Percentiles rank a stretch among this genome's conserved stretches.
Evolutionary conservation across 1,140 invertebrate species (phyloP).

Genomic region (Thereuonema tuberculata): DNA sequence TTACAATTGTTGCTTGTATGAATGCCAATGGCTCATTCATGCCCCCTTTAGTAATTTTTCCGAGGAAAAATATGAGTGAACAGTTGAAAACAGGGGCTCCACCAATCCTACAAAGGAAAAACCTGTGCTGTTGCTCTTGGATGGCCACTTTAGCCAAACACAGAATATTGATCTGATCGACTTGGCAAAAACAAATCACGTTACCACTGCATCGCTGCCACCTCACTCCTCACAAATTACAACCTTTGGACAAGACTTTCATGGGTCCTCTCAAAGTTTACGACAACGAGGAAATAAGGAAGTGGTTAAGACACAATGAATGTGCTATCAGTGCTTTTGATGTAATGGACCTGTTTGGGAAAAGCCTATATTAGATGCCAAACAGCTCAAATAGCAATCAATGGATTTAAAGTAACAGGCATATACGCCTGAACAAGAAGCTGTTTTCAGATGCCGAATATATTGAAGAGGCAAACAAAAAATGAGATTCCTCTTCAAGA

Average conservation of each 20-base stretch:
- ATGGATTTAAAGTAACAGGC: background rate
- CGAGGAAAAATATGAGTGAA: conserved; percentile 11
- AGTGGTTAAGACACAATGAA: background rate
- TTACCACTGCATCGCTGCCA: background rate
- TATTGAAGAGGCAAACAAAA: no score
- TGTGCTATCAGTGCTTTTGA: background rate
- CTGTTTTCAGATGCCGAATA: no score
- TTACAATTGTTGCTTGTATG: background rate
- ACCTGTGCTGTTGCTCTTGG: background rate
- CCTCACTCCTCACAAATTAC: background rate
- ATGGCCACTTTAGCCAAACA: background rate
- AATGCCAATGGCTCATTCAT: conserved; percentile 5
- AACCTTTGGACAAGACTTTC: background rate
- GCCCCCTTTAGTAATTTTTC: conserved; percentile 11
- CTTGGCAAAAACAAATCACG: background rate
- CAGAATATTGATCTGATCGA: background rate
- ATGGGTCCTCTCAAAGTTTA: background rate
- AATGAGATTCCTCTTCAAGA: no score
- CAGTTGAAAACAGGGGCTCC: conserved; percentile 9
- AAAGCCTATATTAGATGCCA: background rate
- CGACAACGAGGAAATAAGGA: background rate
- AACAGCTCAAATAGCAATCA: background rate
- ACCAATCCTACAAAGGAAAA: background rate
- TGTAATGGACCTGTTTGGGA: background rate
- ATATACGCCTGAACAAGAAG: no score